Base-by-base conservation (phyloP, 2,888 invertebrate genomes). In the Macropis europaea region DNA sequence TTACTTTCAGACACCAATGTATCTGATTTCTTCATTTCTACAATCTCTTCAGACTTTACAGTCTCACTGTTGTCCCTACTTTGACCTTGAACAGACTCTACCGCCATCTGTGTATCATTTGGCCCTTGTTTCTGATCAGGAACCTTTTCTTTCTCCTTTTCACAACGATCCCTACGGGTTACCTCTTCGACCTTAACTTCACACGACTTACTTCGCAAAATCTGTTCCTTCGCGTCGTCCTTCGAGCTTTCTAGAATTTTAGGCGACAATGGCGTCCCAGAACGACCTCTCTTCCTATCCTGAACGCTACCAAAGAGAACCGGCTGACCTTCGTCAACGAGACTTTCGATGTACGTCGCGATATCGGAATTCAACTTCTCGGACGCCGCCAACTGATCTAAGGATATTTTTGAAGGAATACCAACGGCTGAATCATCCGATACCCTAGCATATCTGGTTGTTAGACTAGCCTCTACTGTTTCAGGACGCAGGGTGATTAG, bases 301-400 rank as follows among this genome's bases (percentile, higher is more conserved):
- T 84, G 86, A 61, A 88, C 84, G 77, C 89, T 90, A 73, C 88
- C 88, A 54, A 90, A 89, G 22, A 89, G 56, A 13, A 86, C 77
- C 38, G 79, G 71, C 22, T 86, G 74, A 45, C 78, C 47, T 48
- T 54, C 24, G 9, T 74, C 50, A 22, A 19, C 38, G 3, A 66
- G 45, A 19, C 57, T 62, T 11, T 67, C 69, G 30, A 63, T 53
- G 19, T 54, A 71, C 2, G 34, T 32, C 57, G 61, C 64, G 36
- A 62, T 40, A 54, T 60, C 61, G 34, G 38, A 38, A 54, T 19
- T 42, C 43, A 66, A 45, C 9, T 26, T 34, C 24, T 30, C 54
- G 13, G 50, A 24, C 15, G 63, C 61, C 2, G 30, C 32, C 32
- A 62, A 26, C 24, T 38, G 50, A 11, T 52, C 66, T 26, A 67